Base-by-base conservation (phyloP, 2,797 vertebrate species). In the Acropternis orthonyx region DNA sequence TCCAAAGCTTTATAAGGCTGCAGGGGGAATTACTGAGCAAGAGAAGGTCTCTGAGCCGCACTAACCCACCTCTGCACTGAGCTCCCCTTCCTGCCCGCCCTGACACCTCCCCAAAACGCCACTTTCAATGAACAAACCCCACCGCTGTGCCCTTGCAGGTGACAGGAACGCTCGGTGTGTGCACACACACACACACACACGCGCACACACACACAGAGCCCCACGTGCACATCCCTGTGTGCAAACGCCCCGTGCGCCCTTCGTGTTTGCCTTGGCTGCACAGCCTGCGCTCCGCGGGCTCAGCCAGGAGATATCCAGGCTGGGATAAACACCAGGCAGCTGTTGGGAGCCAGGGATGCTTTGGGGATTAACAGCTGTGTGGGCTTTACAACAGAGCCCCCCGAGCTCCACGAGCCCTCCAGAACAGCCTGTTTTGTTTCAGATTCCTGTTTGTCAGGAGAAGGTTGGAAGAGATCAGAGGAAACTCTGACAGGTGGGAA, bases 221-320 rank as follows among this genome's bases (percentile, higher is more conserved):
- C n/a, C n/a, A n/a, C n/a, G n/a, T n/a, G n/a, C 6, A 16, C 22
- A 32, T 36, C 67, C 88, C 39, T 2, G 41, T 58, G 91, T 93
- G 84, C 74, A 65, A 36, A 58, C 7, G 30, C 9, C 48, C 95
- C 34, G 16, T 62, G 85, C 55, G 74, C 92, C 67, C 9, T 7
- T 9, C 6, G 63, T 97, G 27, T 95, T 97, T 97, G 92, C 48
- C 89, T 97, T 97, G 97, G 97, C 97, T 87, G 97, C 92, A 92
- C 94, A n/a, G n/a, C n/a, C n/a, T n/a, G n/a, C n/a, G n/a, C n/a
- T n/a, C n/a, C n/a, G n/a, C n/a, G n/a, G n/a, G n/a, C n/a, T n/a
- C n/a, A 88, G 96, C 85, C 92, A 69, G 87, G 5, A 93, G 95
- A 97, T 96, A 97, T 87, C 96, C 94, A 79, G 89, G 89, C 93